Conservation (phyloP, 2,797 vertebrate species). For the Caiman crocodilus region DNA sequence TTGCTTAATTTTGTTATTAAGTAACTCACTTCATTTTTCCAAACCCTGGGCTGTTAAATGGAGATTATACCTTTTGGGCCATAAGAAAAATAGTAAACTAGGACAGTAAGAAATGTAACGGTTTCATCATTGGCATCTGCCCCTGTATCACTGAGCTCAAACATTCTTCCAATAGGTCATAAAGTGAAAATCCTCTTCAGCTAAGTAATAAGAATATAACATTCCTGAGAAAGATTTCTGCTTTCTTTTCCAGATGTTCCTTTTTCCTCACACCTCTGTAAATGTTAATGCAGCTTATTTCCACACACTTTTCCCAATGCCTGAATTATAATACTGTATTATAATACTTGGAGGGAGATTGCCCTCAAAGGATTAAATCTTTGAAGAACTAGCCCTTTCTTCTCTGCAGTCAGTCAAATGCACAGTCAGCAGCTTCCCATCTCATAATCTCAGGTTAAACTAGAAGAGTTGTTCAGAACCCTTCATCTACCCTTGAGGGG, state of each 20-base stretch:
- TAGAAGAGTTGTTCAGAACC: background rate
- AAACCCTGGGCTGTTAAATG: constrained; percentile 36
- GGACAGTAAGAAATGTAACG: constrained; percentile 79
- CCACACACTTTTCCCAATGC: background rate
- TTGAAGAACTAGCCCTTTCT: background rate
- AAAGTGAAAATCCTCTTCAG: background rate
- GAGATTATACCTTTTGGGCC: constrained; percentile 71
- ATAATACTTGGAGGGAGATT: background rate
- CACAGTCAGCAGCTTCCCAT: background rate
- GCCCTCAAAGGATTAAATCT: background rate
- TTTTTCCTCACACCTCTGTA: background rate
- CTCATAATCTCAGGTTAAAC: background rate
- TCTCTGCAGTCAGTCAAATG: background rate
- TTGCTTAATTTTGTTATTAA: background rate
- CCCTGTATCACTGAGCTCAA: constrained; percentile 72
- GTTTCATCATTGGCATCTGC: constrained; percentile 78
- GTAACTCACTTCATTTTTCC: background rate
- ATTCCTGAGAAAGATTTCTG: background rate
- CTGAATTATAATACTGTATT: background rate
- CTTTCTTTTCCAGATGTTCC: constrained; percentile 19
- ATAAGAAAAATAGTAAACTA: constrained; percentile 77
- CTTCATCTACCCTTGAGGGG: background rate
- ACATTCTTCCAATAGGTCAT: constrained; percentile 64
- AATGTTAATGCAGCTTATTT: background rate
- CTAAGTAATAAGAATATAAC: background rate